Percentiles rank a stretch among this genome's conserved stretches.
These are phyloP conservation scores for Thalassarche chlororhynchos DNA, from an alignment of 2,113 vertebrate genomes.

Conservation along the genomic window DNA sequence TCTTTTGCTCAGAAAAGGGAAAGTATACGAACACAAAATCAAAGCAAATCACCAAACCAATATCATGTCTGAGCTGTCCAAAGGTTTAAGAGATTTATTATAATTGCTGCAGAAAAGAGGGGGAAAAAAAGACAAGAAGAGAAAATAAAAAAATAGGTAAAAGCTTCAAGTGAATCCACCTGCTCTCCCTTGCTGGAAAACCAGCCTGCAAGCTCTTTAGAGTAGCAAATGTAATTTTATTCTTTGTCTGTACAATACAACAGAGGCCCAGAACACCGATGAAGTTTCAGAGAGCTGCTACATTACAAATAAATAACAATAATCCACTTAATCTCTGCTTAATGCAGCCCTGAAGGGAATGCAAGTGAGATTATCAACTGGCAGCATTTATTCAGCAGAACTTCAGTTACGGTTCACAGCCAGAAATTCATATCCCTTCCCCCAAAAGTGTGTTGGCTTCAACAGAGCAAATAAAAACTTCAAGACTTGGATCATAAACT, in stretches of 20 bases:
- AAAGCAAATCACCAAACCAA: background rate
- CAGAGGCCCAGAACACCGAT: background rate
- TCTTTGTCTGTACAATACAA: slow-evolving; percentile 25
- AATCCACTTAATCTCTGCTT: slow-evolving; percentile 47
- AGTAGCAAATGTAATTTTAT: background rate
- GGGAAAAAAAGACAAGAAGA: background rate
- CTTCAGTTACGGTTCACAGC: background rate
- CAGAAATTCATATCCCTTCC: background rate
- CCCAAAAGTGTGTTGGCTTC: background rate
- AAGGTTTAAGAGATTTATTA: background rate
- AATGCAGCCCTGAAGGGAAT: slow-evolving; percentile 34
- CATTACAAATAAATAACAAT: slow-evolving; percentile 47
- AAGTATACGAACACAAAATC: background rate
- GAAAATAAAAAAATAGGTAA: background rate
- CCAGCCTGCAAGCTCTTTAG: background rate
- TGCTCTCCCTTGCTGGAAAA: background rate
- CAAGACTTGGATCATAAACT: background rate
- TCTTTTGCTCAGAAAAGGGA: background rate
- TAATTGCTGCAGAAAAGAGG: background rate
- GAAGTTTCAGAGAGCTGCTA: background rate
- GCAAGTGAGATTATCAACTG: background rate
- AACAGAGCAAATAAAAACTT: background rate
- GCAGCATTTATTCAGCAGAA: background rate
- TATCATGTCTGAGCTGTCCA: background rate
- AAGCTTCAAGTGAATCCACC: background rate